Conservation (phyloP, 2,888 invertebrate species). For the Lucinisca nassula region DNA sequence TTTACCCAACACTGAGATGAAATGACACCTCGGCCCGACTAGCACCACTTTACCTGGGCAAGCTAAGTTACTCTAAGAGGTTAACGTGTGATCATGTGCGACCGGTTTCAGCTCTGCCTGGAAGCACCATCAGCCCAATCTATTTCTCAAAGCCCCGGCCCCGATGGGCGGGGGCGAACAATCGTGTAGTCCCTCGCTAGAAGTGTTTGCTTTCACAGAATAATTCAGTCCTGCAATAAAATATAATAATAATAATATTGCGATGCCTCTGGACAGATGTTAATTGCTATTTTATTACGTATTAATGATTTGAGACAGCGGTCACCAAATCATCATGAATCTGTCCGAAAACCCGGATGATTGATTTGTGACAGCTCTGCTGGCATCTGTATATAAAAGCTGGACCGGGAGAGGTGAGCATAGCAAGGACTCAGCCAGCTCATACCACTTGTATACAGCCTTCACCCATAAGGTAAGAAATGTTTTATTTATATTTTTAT, state of each 20-base stretch:
- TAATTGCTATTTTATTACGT: neutral
- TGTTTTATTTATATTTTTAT: too few species aligned
- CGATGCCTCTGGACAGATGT: neutral
- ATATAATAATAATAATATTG: neutral
- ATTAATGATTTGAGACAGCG: neutral
- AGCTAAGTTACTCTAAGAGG: too few species aligned
- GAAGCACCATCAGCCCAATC: too few species aligned
- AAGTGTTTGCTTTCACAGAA: too few species aligned
- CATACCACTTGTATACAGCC: neutral
- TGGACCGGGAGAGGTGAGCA: neutral
- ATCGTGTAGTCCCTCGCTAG: too few species aligned
- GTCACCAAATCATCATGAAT: constrained; percentile 11
- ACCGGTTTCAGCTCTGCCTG: too few species aligned
- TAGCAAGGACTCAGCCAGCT: neutral
- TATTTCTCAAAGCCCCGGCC: too few species aligned
- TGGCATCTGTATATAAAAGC: neutral
- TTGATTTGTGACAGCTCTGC: neutral
- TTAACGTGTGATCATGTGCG: too few species aligned
- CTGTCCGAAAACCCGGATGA: neutral
- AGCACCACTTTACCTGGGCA: too few species aligned
- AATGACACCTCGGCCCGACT: too few species aligned
- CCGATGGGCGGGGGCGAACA: too few species aligned
- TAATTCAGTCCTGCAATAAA: neutral
- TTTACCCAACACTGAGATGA: too few species aligned
- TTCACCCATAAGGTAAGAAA: neutral